Conservation (phyloP, 2,888 invertebrate species). For the Pyrocoelia pectoralis region DNA sequence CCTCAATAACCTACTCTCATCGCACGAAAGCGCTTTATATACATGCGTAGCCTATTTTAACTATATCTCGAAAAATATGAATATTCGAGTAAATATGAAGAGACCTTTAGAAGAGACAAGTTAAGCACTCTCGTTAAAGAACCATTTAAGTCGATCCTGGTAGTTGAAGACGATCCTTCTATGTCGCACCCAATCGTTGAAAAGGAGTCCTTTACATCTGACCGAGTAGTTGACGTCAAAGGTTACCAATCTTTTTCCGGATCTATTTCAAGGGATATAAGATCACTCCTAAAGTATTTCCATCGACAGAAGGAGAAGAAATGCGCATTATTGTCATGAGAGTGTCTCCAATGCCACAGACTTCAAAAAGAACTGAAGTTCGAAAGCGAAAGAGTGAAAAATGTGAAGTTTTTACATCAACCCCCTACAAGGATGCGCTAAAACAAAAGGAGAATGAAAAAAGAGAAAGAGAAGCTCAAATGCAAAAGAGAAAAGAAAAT, state of each 20-base stretch:
- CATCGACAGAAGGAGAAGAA: neutral
- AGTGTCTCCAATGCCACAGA: neutral
- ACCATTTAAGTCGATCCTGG: neutral
- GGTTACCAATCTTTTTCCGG: neutral
- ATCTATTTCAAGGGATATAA: neutral
- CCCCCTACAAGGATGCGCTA: too few relatives aligned
- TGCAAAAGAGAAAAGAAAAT: too few relatives aligned
- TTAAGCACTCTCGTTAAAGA: neutral
- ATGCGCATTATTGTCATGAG: neutral
- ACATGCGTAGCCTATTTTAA: too few relatives aligned
- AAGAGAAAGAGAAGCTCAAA: too few relatives aligned
- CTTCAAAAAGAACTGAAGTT: neutral
- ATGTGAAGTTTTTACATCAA: neutral
- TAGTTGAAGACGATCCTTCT: neutral
- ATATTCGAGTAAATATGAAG: too few relatives aligned
- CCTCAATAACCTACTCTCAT: too few relatives aligned
- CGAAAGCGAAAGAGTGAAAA: neutral
- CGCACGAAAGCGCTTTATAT: too few relatives aligned
- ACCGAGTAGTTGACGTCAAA: neutral
- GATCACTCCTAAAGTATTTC: neutral
- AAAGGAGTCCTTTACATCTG: neutral
- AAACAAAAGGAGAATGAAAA: neutral
- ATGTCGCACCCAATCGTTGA: neutral
- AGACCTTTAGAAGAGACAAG: too few relatives aligned
- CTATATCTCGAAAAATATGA: too few relatives aligned